phyloP scores from a whole-genome alignment of 2,113 vertebrate species.

The Lathamus discolor region DNA sequence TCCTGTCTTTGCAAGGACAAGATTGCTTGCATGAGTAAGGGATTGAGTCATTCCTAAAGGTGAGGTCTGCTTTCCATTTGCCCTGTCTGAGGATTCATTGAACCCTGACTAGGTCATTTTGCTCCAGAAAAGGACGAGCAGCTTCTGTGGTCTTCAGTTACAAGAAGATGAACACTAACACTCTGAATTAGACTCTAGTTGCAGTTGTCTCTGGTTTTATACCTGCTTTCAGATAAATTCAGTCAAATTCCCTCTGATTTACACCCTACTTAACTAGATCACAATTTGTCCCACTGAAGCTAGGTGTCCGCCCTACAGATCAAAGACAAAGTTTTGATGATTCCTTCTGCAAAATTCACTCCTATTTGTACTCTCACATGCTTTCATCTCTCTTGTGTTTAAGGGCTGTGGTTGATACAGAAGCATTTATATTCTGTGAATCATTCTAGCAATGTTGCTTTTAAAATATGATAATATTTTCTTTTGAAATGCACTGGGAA shows the following conservation, averaged over 20 bases:
- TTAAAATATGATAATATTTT: slow-evolving; percentile 55
- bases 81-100: background rate
- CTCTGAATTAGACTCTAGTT: background rate
- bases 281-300: background rate
- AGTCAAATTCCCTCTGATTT: background rate
- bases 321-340: background rate
- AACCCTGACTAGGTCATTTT: background rate
- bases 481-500: slow-evolving; percentile 53
- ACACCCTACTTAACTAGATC: background rate
- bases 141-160: background rate
- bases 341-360: background rate
- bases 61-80: background rate
- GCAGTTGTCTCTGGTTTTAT: background rate
- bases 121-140: background rate
- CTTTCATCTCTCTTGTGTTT: slow-evolving; percentile 40
- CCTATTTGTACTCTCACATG: background rate
- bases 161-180: background rate
- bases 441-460: background rate
- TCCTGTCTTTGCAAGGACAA: background rate
- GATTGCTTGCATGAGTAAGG: background rate
- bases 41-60: slow-evolving; percentile 3
- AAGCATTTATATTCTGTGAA: background rate
- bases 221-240: background rate
- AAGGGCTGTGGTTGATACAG: background rate
- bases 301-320: background rate